Conservation (phyloP, 37 sponge, comb jelly and placozoan genomes). For the Petrosia ficiformis region DNA sequence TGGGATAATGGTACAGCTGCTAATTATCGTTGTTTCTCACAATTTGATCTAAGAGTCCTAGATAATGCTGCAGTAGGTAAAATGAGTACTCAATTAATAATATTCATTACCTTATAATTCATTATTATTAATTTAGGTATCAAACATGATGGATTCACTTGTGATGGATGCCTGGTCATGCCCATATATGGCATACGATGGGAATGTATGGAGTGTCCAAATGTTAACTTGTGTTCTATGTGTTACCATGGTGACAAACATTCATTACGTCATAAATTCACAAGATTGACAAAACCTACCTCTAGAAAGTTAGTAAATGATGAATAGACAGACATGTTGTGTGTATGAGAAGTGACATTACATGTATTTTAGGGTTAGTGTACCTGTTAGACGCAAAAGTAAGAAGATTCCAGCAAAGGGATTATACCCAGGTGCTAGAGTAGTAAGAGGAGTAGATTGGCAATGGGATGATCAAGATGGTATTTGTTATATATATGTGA, state of each 20-base stretch:
- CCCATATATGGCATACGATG: conserved; percentile 77
- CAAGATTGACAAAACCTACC: conserved; percentile 41
- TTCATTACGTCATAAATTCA: conserved; percentile 57
- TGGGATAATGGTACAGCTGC: conserved; percentile 87
- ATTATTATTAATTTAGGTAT: too few relatives aligned
- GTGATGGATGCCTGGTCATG: conserved; percentile 62
- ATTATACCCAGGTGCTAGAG: conserved; percentile 73
- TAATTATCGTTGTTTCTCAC: conserved; percentile 65
- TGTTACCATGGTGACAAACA: conserved; percentile 91
- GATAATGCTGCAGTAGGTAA: conserved; percentile 69
- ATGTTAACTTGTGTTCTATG: conserved; percentile 65
- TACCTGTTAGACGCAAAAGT: conserved; percentile 44
- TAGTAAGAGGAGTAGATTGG: conserved; percentile 86
- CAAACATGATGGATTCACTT: conserved; percentile 58
- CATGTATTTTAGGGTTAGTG: conserved; percentile 14
- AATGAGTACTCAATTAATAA: too few relatives aligned
- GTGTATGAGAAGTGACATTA: background rate
- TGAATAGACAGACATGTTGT: background rate
- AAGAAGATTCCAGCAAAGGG: conserved; percentile 70
- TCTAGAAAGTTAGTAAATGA: conserved; percentile 42
- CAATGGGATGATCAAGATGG: conserved; percentile 91
- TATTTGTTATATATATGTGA: background rate
- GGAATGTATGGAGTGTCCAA: conserved; percentile 67
- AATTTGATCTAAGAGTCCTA: conserved; percentile 71
- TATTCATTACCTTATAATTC: background rate